Conservation (phyloP, 2,113 vertebrate genomes). For the Sitta europaea region DNA sequence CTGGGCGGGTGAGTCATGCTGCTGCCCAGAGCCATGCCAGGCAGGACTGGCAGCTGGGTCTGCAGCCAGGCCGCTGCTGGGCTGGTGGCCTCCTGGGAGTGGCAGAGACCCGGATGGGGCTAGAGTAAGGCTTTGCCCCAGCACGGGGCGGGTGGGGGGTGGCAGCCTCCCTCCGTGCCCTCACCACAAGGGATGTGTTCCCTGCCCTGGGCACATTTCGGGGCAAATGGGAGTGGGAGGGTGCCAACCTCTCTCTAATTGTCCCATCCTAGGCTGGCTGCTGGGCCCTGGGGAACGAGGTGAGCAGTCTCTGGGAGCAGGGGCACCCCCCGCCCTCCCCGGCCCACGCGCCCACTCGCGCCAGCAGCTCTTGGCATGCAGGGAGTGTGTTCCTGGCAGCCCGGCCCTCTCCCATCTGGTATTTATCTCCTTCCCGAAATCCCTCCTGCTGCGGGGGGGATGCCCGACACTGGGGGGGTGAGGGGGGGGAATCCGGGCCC, state of each 20-base stretch:
- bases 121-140: no score
- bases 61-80: background rate
- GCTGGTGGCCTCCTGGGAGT: background rate
- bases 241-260: background rate
- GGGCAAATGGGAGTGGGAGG: background rate
- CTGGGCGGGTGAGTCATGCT: background rate
- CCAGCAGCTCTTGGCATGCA: slow-evolving; percentile 39
- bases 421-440: slow-evolving; percentile 57
- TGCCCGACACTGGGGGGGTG: background rate
- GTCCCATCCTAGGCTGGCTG: background rate
- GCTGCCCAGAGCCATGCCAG: background rate
- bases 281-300: background rate
- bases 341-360: background rate
- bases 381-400: slow-evolving; percentile 53
- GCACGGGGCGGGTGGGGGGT: background rate
- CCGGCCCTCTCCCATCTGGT: slow-evolving; percentile 39
- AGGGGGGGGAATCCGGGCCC: background rate
- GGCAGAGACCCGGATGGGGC: background rate
- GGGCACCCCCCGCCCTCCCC: background rate
- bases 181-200: background rate
- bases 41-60: background rate
- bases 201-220: background rate
- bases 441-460: slow-evolving; percentile 15
- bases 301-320: background rate
- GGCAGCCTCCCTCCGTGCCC: rapidly evolving